These are phyloP conservation scores for Alethe diademata DNA, from an alignment of 2,113 vertebrate species.

Conservation along the genomic window DNA sequence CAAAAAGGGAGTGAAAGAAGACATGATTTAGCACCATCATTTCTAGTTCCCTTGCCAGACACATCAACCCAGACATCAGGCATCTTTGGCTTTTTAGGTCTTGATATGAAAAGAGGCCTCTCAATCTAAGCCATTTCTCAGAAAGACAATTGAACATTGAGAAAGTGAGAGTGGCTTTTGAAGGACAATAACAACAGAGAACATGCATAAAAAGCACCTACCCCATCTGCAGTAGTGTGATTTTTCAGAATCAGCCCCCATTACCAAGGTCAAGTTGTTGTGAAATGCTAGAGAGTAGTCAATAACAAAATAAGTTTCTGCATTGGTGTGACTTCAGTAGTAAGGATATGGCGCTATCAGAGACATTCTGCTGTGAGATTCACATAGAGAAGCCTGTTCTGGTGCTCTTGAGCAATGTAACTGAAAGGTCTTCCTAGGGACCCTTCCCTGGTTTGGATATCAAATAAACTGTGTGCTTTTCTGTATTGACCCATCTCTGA, in stretches of 20 bases:
- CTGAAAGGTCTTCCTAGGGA: background rate
- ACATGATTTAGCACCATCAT: background rate
- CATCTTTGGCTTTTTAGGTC: background rate
- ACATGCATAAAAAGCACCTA: background rate
- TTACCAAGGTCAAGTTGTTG: background rate
- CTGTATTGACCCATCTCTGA: background rate
- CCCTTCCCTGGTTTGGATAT: background rate
- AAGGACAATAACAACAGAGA: background rate
- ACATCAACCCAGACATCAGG: background rate
- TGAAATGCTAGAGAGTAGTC: background rate
- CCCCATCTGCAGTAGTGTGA: background rate
- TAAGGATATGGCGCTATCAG: background rate
- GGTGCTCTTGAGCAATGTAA: background rate
- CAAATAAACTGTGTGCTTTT: background rate
- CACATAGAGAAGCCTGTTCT: background rate
- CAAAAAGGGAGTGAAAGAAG: background rate
- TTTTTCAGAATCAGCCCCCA: background rate
- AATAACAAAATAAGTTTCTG: background rate
- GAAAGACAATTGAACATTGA: background rate
- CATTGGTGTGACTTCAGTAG: background rate
- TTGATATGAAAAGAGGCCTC: background rate
- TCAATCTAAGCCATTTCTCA: background rate
- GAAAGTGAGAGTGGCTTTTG: background rate
- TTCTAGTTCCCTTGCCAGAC: background rate
- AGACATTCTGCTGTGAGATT: background rate